Evolutionary conservation across 2,797 vertebrate species (phyloP).

Genomic region (Rhadinocentrus ornatus): DNA sequence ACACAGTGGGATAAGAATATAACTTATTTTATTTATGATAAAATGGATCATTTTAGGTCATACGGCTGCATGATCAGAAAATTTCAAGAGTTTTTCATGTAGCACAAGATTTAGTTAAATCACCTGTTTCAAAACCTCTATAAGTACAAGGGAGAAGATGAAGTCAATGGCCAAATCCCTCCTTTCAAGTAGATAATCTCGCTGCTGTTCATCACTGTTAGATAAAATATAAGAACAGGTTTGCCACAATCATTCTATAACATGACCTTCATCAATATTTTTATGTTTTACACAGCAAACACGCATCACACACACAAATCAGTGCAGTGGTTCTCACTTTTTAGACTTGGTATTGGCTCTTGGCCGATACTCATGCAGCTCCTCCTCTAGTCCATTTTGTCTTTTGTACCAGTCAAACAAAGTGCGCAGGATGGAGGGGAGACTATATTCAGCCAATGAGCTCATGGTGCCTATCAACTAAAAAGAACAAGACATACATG

Average conservation of each 20-base stretch:
- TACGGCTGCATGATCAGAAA: background rate
- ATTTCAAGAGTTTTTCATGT: background rate
- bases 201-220: slow-evolving; percentile 94
- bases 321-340: slow-evolving; percentile 81
- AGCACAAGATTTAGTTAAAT: slow-evolving; percentile 21
- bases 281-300: background rate
- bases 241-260: slow-evolving; percentile 12
- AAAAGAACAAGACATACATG: slow-evolving; percentile 37
- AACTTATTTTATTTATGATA: background rate
- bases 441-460: slow-evolving; percentile 95
- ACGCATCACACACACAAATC: slow-evolving; percentile 8
- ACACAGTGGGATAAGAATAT: slow-evolving; percentile 27
- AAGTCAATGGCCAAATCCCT: slow-evolving; percentile 98
- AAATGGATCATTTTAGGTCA: background rate
- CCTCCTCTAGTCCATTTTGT: slow-evolving; percentile 96
- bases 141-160: slow-evolving; percentile 97
- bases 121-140: slow-evolving; percentile 99
- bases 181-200: slow-evolving; percentile 97
- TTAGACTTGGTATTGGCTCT: slow-evolving; percentile 96
- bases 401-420: slow-evolving; percentile 99
- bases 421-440: slow-evolving; percentile 96
- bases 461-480: slow-evolving; percentile 98
- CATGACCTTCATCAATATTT: background rate
- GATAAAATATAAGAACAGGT: slow-evolving; percentile 32
- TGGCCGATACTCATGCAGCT: slow-evolving; percentile 94